A percentile compares a stretch with the other conserved stretches of the same genome.
These are phyloP conservation scores for Amorpha juglandis DNA, from an alignment of 2,888 invertebrate genomes.

Conservation along the genomic window DNA sequence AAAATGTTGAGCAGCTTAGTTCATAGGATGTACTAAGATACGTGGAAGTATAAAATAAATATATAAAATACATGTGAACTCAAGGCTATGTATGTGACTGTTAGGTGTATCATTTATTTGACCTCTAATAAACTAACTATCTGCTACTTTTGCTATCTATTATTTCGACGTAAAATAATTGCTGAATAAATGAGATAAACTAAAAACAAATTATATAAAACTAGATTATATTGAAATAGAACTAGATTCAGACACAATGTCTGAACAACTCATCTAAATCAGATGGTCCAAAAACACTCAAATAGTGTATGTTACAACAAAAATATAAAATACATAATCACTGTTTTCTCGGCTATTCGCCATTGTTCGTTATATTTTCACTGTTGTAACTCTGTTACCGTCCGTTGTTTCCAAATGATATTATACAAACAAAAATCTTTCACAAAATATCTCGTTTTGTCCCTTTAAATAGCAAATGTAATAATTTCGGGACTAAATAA, in stretches of 20 bases:
- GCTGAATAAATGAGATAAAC: too few relatives aligned
- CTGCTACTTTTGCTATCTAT: too few relatives aligned
- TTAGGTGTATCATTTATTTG: not conserved
- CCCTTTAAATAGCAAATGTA: slow-evolving; percentile 2
- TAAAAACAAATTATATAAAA: too few relatives aligned
- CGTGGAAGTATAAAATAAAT: too few relatives aligned
- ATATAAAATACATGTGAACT: too few relatives aligned
- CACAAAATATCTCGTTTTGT: slow-evolving; percentile 1
- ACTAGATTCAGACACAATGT: too few relatives aligned
- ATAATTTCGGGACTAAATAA: not conserved
- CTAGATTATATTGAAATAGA: too few relatives aligned
- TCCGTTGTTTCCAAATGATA: slow-evolving; percentile 4
- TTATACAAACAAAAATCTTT: slow-evolving; percentile 18
- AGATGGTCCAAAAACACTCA: too few relatives aligned
- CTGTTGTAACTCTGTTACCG: slow-evolving; percentile 8
- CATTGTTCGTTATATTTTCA: slow-evolving; percentile 17
- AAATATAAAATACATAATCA: not conserved
- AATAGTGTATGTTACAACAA: not conserved
- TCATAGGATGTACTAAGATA: too few relatives aligned
- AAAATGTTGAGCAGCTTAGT: not conserved
- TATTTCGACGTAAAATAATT: too few relatives aligned
- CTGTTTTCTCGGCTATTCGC: not conserved
- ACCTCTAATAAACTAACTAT: not conserved
- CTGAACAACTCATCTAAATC: too few relatives aligned
- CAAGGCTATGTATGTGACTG: too few relatives aligned